Conservation (phyloP, 64 coral and sea anemone species). For the Hydrozoanthus tunicans region DNA sequence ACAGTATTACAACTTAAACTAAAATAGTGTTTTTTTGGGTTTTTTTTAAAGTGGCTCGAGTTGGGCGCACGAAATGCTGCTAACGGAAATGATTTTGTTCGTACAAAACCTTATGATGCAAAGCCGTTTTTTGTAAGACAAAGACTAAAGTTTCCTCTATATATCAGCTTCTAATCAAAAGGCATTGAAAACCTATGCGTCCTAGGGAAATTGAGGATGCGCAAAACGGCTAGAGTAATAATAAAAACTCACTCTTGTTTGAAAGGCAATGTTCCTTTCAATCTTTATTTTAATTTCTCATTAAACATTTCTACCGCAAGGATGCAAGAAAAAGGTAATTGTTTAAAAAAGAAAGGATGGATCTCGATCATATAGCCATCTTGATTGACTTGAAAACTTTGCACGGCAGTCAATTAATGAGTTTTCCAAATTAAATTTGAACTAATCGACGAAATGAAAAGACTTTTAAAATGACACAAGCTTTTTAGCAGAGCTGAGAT, state of each 20-base stretch:
- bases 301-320: neutral
- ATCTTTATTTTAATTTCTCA: slow-evolving; percentile 2
- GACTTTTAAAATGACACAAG: neutral
- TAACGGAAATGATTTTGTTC: neutral
- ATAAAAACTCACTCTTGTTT: neutral
- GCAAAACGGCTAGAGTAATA: neutral
- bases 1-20: neutral
- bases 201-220: slow-evolving; percentile 3
- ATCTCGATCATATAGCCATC: neutral
- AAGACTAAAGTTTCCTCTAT: neutral
- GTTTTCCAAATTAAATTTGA: slow-evolving; percentile 25
- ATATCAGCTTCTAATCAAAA: slow-evolving; percentile 11
- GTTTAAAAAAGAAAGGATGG: neutral
- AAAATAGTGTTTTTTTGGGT: neutral
- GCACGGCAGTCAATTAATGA: neutral
- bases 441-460: neutral
- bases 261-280: neutral
- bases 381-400: slow-evolving; percentile 7
- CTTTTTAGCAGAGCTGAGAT: neutral
- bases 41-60: too few relatives aligned
- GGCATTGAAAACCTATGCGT: neutral
- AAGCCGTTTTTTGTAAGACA: neutral
- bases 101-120: neutral
- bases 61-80: neutral
- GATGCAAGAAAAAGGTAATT: neutral